These are phyloP conservation scores for Xanthorhoe spadicearia DNA, from an alignment of 2,888 invertebrate genomes.

Conservation along the genomic window DNA sequence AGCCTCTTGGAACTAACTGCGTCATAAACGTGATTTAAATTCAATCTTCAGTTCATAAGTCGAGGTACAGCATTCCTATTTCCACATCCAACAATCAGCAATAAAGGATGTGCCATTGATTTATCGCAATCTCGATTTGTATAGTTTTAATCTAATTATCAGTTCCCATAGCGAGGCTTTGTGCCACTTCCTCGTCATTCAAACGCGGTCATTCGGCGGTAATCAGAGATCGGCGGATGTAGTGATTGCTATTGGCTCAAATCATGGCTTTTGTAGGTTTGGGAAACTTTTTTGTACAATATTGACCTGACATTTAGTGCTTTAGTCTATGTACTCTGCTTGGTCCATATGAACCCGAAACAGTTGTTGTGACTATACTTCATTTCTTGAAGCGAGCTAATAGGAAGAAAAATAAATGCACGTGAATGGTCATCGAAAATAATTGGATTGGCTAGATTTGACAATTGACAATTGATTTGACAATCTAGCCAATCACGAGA, in stretches of 20 bases:
- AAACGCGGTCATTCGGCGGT: constrained; percentile 45
- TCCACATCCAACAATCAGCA: constrained; percentile 24
- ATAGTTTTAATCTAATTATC: constrained; percentile 78
- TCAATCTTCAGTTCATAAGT: neutral
- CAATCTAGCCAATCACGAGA: too few species aligned
- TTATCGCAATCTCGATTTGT: constrained; percentile 41
- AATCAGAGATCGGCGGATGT: constrained; percentile 37
- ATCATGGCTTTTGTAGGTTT: constrained; percentile 26
- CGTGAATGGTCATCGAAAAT: too few species aligned
- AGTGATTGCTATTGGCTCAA: constrained; percentile 30
- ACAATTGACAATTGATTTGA: too few species aligned
- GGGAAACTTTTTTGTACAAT: constrained; percentile 1
- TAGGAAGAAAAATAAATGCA: too few species aligned
- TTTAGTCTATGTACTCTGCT: neutral
- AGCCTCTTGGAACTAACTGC: too few species aligned
- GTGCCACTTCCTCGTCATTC: constrained; percentile 69
- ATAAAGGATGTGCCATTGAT: constrained; percentile 46
- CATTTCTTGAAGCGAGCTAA: too few species aligned
- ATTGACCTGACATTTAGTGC: neutral
- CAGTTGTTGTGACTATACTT: too few species aligned
- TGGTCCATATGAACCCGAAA: too few species aligned
- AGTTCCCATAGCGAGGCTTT: constrained; percentile 75
- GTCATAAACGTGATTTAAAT: neutral
- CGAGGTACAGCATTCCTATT: neutral
- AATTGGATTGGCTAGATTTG: too few species aligned